These are phyloP conservation scores for Chunga burmeisteri DNA, from an alignment of 2,113 vertebrate species.

Conservation along the genomic window DNA sequence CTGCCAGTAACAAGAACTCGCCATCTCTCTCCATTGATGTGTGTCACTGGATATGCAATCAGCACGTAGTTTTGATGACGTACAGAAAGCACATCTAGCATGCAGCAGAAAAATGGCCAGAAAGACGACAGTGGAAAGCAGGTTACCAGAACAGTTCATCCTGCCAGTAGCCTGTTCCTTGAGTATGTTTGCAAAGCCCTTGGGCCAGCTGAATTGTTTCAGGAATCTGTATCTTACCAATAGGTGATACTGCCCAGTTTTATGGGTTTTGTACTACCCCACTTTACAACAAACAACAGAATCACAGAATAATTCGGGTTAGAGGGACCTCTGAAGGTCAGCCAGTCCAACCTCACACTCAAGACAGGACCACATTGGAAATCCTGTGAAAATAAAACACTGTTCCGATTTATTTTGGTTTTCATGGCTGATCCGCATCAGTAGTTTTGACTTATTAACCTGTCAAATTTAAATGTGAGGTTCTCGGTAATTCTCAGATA, in stretches of 20 bases:
- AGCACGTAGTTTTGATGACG: background rate
- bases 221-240: background rate
- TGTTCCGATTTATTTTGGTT: background rate
- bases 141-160: background rate
- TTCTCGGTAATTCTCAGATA: background rate
- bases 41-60: background rate
- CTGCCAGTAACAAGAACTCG: background rate
- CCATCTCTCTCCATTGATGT: fast-evolving
- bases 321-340: background rate
- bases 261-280: background rate
- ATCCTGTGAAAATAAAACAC: background rate
- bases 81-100: background rate
- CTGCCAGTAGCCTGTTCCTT: background rate
- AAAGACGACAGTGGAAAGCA: background rate
- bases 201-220: background rate
- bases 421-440: background rate
- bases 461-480: background rate
- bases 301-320: background rate
- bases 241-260: background rate
- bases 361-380: background rate
- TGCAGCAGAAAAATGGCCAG: background rate
- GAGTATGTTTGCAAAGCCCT: background rate
- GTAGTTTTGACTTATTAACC: background rate
- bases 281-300: background rate
- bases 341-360: background rate